phyloP scores from a whole-genome alignment of 2,113 vertebrate species.

The Caracal caracal region DNA sequence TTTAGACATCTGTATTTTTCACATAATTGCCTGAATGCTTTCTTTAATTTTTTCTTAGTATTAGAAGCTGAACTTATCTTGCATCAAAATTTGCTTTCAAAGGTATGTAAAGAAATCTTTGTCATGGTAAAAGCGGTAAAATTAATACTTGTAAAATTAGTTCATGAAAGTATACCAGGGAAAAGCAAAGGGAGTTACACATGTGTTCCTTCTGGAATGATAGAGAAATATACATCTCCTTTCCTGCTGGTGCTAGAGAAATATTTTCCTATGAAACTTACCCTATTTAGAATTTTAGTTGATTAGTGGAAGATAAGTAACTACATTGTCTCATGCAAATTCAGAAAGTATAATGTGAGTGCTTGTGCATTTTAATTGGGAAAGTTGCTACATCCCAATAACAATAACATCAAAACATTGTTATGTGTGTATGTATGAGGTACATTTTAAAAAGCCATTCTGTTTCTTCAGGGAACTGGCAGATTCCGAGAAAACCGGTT shows the following conservation, averaged over 20 bases:
- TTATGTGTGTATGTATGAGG: not conserved
- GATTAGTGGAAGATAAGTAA: not conserved
- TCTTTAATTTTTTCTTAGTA: not conserved
- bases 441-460: not conserved
- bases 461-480: constrained; percentile 44
- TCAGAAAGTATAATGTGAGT: not conserved
- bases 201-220: not conserved
- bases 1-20: not conserved
- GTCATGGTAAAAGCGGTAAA: not conserved
- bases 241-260: not conserved
- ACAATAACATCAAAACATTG: not conserved
- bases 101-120: not conserved
- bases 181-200: not conserved
- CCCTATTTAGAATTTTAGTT: not conserved
- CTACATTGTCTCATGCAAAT: not conserved
- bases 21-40: not conserved
- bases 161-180: not conserved
- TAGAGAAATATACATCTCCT: not conserved
- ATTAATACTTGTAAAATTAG: not conserved
- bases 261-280: not conserved
- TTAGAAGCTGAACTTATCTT: not conserved
- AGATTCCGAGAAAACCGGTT: constrained; percentile 73
- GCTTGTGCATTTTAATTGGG: not conserved
- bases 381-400: not conserved
- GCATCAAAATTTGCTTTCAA: not conserved